Evolutionary conservation across 2,797 vertebrate species (phyloP).

Genomic region (Paguma larvata): DNA sequence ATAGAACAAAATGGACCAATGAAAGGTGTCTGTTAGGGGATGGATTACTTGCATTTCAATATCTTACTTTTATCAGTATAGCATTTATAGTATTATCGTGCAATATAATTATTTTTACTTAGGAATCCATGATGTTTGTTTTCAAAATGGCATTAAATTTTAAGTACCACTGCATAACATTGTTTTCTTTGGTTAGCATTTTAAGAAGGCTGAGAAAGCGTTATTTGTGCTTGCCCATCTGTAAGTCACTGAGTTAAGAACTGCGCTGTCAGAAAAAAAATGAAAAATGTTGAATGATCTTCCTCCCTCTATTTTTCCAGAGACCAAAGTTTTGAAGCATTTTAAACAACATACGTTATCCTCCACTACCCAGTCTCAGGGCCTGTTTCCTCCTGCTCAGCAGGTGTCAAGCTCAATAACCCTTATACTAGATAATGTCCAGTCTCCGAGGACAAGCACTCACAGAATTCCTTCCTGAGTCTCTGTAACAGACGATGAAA

Average conservation of each 20-base stretch:
- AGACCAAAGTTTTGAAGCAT: not conserved
- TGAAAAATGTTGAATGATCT: slow-evolving; percentile 51
- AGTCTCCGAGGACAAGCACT: not conserved
- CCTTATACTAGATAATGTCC: not conserved
- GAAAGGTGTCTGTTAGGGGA: not conserved
- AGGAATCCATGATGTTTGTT: slow-evolving; percentile 68
- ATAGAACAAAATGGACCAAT: not conserved
- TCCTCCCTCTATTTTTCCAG: not conserved
- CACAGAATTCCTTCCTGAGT: not conserved
- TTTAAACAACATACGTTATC: slow-evolving; percentile 37
- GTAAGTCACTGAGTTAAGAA: slow-evolving; percentile 52
- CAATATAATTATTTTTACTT: slow-evolving; percentile 64
- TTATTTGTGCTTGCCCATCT: slow-evolving; percentile 62
- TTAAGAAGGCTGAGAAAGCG: slow-evolving; percentile 43
- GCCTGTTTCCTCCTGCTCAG: not conserved
- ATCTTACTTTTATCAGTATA: slow-evolving; percentile 65
- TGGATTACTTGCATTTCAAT: slow-evolving; percentile 2
- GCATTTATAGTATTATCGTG: slow-evolving; percentile 15
- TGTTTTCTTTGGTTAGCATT: slow-evolving; percentile 76
- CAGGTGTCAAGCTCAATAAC: not conserved
- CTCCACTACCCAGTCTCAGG: not conserved
- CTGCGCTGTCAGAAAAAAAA: not conserved
- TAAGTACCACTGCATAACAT: slow-evolving; percentile 80
- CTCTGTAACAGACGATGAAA: not conserved
- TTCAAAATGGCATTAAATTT: slow-evolving; percentile 83